A percentile compares a stretch with the other conserved stretches of the same genome.
phyloP scores from a whole-genome alignment of 2,797 vertebrate species.

The Crenuchus spilurus region DNA sequence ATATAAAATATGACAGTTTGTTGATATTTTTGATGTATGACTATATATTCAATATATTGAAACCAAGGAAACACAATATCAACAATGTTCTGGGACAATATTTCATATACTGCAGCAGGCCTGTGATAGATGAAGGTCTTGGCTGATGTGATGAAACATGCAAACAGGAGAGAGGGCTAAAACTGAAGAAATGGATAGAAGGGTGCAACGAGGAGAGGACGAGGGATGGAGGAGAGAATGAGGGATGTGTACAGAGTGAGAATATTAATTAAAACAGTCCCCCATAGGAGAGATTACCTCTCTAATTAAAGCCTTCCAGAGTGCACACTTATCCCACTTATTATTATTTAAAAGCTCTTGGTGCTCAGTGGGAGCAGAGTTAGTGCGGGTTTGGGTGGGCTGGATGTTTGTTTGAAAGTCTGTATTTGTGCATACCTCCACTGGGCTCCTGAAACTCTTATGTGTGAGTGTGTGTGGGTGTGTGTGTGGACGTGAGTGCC shows the following conservation, averaged over 20 bases:
- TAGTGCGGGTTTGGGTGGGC: neutral
- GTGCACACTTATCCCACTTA: constrained; percentile 68
- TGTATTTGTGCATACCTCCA: constrained; percentile 30
- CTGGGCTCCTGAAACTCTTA: constrained; percentile 15
- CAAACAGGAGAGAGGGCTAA: neutral
- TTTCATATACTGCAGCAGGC: too few species aligned
- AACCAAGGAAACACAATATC: too few species aligned
- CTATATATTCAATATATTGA: too few species aligned
- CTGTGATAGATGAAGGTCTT: neutral
- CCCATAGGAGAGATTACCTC: constrained; percentile 66
- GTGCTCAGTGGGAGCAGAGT: neutral
- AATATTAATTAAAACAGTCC: constrained; percentile 77
- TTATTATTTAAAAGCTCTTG: constrained; percentile 68
- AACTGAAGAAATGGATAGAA: constrained; percentile 27
- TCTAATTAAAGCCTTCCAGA: constrained; percentile 74
- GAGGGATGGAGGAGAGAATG: neutral
- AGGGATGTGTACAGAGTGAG: constrained; percentile 50
- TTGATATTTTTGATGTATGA: too few species aligned
- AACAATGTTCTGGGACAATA: too few species aligned
- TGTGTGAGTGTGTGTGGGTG: constrained; percentile 15
- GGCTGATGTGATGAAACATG: neutral
- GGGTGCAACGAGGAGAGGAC: neutral
- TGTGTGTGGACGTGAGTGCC: neutral
- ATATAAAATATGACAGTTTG: too few species aligned
- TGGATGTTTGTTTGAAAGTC: constrained; percentile 12